Base-by-base conservation (phyloP, 2,888 invertebrate species). In the Troilus luridus region DNA sequence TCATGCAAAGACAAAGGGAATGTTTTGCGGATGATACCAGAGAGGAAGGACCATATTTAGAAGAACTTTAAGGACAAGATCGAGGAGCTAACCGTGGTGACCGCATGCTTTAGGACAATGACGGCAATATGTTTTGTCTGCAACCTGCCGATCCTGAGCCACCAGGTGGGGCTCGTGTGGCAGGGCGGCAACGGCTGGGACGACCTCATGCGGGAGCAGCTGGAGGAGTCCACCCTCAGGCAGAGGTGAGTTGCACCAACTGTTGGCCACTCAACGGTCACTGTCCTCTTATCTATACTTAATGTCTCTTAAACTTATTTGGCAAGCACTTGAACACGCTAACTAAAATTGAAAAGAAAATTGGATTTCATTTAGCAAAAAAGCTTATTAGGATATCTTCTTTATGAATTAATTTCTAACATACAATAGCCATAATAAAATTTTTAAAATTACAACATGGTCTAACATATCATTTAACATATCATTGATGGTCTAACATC, bases 81-180 rank as follows among this genome's bases (percentile, higher is more conserved):
- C 14, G 59, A 60, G 88, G 41, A 27, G 17, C n/a, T 90, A 90
- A 90, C 90, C 14, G n/a, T 67, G 58, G 7, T 72, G 27, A 90
- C 90, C 58, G 88, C 90, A 92, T 89, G 92, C 93, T 93, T 67
- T 96, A 98, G 98, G 96, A 98, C 97, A 94, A 98, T 98, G 98
- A 97, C 98, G 94, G 97, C 98, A 94, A 97, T 98, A 95, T 98
- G 98, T 95, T 98, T 98, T 95, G 98, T 98, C 93, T 98, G 98
- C 97, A 98, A 98, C 95, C 96, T 98, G 94, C 98, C 98, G 93
- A 98, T 98, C 94, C 96, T 98, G 94, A 98, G 97, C 93, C 98
- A 98, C 95, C 98, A 98, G 96, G 98, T 98, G 94, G 98, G 98
- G 89, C 95, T 98, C 94, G 97, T 98, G 94, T 98, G 98, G 98